Percentiles rank a stretch among this genome's conserved stretches.
phyloP scores from a whole-genome alignment of 2,888 invertebrate genomes.

The Carpatolechia fugitivella region DNA sequence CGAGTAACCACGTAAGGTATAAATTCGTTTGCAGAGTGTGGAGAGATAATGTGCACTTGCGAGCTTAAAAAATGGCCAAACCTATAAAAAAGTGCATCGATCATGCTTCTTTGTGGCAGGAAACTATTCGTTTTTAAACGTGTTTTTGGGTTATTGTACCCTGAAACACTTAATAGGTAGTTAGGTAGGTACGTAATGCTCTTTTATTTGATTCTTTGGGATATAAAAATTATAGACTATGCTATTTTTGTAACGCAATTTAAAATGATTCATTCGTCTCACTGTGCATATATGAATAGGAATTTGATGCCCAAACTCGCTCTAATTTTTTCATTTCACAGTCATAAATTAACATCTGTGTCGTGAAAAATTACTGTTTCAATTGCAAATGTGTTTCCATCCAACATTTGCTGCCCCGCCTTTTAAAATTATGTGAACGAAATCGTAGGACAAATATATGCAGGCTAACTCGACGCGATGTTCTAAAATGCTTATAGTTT shows the following conservation, averaged over 20 bases:
- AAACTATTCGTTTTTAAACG: slow-evolving; percentile 19
- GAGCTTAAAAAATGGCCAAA: slow-evolving; percentile 36
- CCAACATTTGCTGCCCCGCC: slow-evolving; percentile 29
- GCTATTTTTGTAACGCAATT: no score
- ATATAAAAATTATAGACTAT: no score
- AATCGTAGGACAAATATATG: slow-evolving; percentile 24
- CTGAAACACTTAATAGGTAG: no score
- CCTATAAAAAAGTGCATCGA: slow-evolving; percentile 56
- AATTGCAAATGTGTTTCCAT: slow-evolving; percentile 13
- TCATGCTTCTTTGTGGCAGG: slow-evolving; percentile 51
- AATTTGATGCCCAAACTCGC: not conserved
- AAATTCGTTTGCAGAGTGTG: not conserved
- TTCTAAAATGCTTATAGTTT: not conserved
- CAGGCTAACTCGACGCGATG: not conserved
- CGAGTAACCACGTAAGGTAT: not conserved
- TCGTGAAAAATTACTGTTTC: slow-evolving; percentile 14
- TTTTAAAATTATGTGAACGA: slow-evolving; percentile 36
- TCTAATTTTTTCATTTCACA: slow-evolving; percentile 3
- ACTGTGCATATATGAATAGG: no score
- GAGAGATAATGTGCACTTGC: not conserved
- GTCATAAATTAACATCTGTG: slow-evolving; percentile 15
- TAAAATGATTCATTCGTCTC: no score
- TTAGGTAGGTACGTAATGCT: no score
- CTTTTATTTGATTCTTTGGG: no score
- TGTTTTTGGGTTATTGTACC: not conserved